A percentile compares a stretch with the other conserved stretches of the same genome.
These are phyloP conservation scores for Phaethon lepturus DNA, from an alignment of 2,113 vertebrate genomes.

Conservation along the genomic window DNA sequence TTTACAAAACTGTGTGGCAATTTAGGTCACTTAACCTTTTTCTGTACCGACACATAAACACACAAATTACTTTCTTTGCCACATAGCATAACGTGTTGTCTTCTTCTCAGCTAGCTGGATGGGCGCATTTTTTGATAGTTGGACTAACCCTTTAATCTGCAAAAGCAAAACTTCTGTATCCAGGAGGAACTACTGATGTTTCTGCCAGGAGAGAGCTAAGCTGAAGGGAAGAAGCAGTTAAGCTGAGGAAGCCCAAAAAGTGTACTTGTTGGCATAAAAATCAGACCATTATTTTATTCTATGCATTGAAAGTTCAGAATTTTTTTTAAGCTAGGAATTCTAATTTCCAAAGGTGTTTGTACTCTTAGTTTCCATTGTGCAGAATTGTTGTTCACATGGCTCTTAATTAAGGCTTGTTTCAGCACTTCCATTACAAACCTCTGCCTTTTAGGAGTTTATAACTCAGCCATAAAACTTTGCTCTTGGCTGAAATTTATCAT, in stretches of 20 bases:
- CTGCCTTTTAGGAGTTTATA: conserved; percentile 39
- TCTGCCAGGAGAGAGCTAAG: neutral
- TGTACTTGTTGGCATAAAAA: neutral
- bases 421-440: conserved; percentile 33
- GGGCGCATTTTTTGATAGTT: neutral
- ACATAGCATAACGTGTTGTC: rapidly evolving
- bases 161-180: neutral
- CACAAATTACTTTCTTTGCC: neutral
- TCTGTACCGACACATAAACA: neutral
- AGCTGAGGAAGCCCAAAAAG: neutral
- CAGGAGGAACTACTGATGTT: neutral
- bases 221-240: neutral
- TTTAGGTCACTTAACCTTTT: neutral
- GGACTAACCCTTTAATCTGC: neutral
- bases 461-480: conserved; percentile 42
- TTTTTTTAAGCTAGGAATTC: neutral
- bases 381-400: neutral
- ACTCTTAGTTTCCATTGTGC: neutral
- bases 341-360: neutral
- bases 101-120: neutral
- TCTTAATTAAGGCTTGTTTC: conserved; percentile 31
- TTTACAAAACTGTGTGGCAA: neutral
- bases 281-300: neutral
- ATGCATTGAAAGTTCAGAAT: neutral
- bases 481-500: conserved; percentile 19